A percentile compares a stretch with the other conserved stretches of the same genome.
Conservation (phyloP, 1,140 invertebrate species). For the Drosophila burlai region DNA sequence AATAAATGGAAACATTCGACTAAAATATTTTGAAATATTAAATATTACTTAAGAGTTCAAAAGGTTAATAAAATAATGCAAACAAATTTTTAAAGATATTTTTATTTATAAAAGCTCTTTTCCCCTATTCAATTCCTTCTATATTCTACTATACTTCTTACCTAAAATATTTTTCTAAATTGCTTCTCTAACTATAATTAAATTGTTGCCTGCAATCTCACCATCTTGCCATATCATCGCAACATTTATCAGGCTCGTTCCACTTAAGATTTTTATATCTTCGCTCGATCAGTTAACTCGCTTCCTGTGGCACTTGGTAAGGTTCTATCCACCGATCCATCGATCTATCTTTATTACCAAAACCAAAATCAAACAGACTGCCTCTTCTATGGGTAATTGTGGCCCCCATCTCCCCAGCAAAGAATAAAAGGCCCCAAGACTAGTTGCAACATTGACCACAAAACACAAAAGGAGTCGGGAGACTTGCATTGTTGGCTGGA, state of each 20-base stretch:
- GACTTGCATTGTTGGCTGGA: slow-evolving; percentile 62
- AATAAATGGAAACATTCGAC: neutral
- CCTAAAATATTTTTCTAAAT: neutral
- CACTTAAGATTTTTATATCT: slow-evolving; percentile 29
- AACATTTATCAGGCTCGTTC: slow-evolving; percentile 26
- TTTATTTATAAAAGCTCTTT: too few relatives aligned
- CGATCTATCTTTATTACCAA: slow-evolving; percentile 56
- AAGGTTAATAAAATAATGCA: neutral
- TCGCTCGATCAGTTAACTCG: slow-evolving; percentile 8
- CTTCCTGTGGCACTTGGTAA: slow-evolving; percentile 27
- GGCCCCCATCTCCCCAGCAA: slow-evolving; percentile 10
- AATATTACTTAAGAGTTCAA: too few relatives aligned
- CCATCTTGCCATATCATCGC: slow-evolving; percentile 5
- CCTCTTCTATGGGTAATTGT: slow-evolving; percentile 47
- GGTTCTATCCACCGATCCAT: slow-evolving; percentile 26
- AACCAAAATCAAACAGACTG: slow-evolving; percentile 54
- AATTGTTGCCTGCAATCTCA: slow-evolving; percentile 15
- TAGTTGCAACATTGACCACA: slow-evolving; percentile 53
- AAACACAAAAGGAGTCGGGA: slow-evolving; percentile 44
- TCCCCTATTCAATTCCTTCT: too few relatives aligned
- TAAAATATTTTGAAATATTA: neutral
- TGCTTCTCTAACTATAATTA: slow-evolving; percentile 16
- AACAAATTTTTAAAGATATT: too few relatives aligned
- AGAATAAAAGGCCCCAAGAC: slow-evolving; percentile 60
- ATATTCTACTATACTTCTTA: too few relatives aligned